Evolutionary conservation across 2,888 invertebrate genomes (phyloP).

Genomic region (Drosophila multiciliata): DNA sequence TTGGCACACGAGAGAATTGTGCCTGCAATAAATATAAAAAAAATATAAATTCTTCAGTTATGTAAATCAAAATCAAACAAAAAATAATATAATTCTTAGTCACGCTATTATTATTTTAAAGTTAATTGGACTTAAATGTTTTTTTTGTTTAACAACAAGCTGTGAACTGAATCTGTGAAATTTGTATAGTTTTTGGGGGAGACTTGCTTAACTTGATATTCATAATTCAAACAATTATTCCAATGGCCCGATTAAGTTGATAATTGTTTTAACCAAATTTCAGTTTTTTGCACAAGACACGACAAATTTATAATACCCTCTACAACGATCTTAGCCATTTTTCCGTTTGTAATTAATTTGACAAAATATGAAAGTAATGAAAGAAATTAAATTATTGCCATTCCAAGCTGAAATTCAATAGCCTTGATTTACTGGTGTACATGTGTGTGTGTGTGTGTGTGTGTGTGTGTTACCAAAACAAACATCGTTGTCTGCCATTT

Average conservation of each 20-base stretch:
- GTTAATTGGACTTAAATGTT: neutral
- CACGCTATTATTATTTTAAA: neutral
- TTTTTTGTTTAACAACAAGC: neutral
- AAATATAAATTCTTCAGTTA: neutral
- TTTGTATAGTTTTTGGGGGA: neutral
- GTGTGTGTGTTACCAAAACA: conserved; percentile 30
- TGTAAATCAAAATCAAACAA: neutral
- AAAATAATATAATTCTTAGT: neutral
- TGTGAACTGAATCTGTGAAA: neutral
- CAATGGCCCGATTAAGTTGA: neutral
- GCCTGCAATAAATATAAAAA: neutral
- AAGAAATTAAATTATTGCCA: neutral
- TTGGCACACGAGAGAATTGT: neutral
- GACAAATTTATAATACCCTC: neutral
- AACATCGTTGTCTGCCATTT: conserved; percentile 22
- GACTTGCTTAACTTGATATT: neutral
- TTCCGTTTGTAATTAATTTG: neutral
- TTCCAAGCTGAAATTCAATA: neutral
- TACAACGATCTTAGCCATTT: neutral
- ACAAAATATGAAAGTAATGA: neutral
- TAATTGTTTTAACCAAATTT: neutral
- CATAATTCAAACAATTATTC: neutral
- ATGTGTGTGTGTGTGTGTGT: neutral
- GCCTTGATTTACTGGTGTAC: neutral
- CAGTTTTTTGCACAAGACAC: neutral